phyloP scores from a whole-genome alignment of 2,888 invertebrate genomes.

The Eilema depressum region DNA sequence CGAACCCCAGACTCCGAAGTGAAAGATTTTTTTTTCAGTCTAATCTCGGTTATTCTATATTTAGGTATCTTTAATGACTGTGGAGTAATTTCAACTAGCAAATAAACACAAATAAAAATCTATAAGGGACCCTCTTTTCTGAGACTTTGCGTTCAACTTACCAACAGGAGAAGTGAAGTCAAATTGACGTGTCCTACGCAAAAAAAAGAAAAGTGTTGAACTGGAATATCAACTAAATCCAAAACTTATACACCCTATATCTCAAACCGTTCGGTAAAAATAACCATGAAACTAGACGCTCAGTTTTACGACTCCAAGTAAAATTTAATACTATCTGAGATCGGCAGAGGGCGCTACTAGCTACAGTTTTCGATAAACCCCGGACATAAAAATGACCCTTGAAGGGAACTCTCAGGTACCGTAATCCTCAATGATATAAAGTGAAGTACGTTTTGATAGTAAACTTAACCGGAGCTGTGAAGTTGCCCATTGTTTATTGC shows the following conservation, averaged over 20 bases:
- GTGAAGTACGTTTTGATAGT: conserved; percentile 18
- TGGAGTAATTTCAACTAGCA: no score
- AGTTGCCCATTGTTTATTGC: conserved; percentile 19
- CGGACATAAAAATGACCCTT: conserved; percentile 22
- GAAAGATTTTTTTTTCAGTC: no score
- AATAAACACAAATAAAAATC: no score
- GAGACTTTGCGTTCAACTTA: no score
- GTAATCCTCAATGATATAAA: conserved; percentile 25
- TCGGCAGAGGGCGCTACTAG: conserved; percentile 14
- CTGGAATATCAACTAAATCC: neutral
- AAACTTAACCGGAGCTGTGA: conserved; percentile 32
- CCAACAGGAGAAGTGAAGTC: no score
- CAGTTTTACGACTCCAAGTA: conserved; percentile 21
- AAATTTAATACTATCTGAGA: conserved; percentile 23
- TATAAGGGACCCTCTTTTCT: no score
- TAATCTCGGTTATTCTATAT: no score
- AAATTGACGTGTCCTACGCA: no score
- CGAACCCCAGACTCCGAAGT: no score
- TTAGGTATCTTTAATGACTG: no score
- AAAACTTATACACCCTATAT: neutral
- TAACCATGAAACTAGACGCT: conserved; percentile 13
- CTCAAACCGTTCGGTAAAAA: conserved; percentile 7
- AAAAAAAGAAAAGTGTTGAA: neutral
- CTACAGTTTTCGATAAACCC: conserved; percentile 21
- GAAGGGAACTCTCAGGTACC: conserved; percentile 16